phyloP scores from a whole-genome alignment of 2,797 vertebrate genomes.

The Alauda arvensis region DNA sequence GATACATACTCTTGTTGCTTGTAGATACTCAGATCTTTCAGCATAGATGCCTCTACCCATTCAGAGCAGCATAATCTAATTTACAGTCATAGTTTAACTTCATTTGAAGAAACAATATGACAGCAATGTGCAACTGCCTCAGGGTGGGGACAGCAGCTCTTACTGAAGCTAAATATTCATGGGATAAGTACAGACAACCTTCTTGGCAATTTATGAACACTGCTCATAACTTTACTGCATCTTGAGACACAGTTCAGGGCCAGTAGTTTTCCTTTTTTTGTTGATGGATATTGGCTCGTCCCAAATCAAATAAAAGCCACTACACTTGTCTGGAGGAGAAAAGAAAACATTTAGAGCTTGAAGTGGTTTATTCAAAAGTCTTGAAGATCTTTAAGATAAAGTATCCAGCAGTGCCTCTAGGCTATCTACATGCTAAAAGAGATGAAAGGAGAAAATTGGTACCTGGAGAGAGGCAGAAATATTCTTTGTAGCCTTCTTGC shows the following conservation, averaged over 20 bases:
- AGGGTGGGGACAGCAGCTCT: not conserved
- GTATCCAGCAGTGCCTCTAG: not conserved
- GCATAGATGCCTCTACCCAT: not conserved
- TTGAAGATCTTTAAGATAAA: not conserved
- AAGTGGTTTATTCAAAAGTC: not conserved
- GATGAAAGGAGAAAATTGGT: not conserved
- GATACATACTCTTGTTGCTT: not conserved
- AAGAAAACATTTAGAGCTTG: not conserved
- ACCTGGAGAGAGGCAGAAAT: not conserved
- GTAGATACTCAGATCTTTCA: not conserved
- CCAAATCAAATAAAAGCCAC: not conserved
- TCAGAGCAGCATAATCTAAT: not conserved
- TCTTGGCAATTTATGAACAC: not conserved
- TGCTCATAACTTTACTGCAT: not conserved
- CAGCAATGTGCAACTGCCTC: not conserved
- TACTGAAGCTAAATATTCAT: not conserved
- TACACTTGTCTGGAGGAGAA: not conserved
- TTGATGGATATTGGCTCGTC: not conserved
- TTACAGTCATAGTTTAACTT: not conserved
- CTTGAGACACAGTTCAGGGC: not conserved
- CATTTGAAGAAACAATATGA: conserved; percentile 18
- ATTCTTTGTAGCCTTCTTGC: not conserved
- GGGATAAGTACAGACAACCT: not conserved
- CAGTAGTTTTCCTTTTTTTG: not conserved
- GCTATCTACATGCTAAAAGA: not conserved